These are phyloP conservation scores for Caenorhabditis brenneri DNA, from an alignment of 1,140 invertebrate species.

Conservation along the genomic window DNA sequence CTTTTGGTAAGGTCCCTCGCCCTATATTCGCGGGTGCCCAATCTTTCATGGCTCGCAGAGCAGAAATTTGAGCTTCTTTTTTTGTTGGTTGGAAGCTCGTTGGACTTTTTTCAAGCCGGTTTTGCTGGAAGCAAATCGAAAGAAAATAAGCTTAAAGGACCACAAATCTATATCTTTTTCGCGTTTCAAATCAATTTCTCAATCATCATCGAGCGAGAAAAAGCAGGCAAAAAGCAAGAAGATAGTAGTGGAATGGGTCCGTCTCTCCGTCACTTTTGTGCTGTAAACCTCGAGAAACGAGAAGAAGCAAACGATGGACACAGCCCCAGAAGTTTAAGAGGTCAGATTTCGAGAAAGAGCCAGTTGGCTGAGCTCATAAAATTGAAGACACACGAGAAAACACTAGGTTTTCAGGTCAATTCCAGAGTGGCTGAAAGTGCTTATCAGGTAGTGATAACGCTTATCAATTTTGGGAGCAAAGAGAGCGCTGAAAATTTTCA, in stretches of 20 bases:
- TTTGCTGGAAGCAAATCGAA: background rate
- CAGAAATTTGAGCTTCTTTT: constrained; percentile 35
- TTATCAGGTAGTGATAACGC: too few species aligned
- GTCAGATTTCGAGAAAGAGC: background rate
- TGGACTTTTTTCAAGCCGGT: background rate
- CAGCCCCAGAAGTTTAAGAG: background rate
- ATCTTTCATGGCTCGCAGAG: constrained; percentile 39
- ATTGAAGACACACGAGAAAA: too few species aligned
- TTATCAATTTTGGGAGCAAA: too few species aligned
- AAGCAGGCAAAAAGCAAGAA: background rate
- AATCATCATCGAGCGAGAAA: background rate
- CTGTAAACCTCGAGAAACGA: background rate
- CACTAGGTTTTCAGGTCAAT: too few species aligned
- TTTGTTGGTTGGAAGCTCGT: too few species aligned
- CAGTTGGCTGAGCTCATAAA: background rate
- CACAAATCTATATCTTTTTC: background rate
- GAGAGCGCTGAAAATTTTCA: too few species aligned
- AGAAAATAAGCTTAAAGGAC: background rate
- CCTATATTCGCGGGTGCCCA: too few species aligned
- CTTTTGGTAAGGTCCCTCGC: background rate
- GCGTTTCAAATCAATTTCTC: background rate
- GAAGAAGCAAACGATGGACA: background rate
- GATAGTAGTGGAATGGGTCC: too few species aligned
- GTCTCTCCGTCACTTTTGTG: background rate
- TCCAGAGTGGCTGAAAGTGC: too few species aligned